Percentiles rank a stretch among this genome's conserved stretches.
These are phyloP conservation scores for Siniperca undulata DNA, from an alignment of 2,797 vertebrate species.

Conservation along the genomic window DNA sequence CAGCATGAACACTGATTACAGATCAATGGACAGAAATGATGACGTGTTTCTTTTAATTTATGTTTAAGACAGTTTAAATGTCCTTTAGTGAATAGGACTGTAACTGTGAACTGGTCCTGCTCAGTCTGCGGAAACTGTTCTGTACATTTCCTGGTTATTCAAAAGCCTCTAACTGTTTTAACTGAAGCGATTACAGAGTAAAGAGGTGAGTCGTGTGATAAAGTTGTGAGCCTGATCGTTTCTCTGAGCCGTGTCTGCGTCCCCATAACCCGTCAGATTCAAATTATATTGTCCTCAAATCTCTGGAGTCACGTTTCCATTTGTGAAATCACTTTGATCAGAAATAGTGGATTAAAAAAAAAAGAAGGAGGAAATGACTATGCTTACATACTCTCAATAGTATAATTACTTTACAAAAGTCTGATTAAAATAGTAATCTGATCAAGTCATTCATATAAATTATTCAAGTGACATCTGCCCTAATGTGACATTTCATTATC, in stretches of 20 bases:
- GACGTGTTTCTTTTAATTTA: too few species aligned
- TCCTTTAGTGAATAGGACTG: neutral
- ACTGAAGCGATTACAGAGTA: neutral
- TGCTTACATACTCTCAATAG: neutral
- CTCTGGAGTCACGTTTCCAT: neutral
- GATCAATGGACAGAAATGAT: too few species aligned
- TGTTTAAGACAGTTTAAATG: neutral
- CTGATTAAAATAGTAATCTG: too few species aligned
- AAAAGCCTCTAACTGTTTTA: neutral
- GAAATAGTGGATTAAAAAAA: neutral
- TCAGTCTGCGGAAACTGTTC: too few species aligned
- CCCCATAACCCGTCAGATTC: neutral
- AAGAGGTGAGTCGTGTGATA: neutral
- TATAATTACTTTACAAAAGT: neutral
- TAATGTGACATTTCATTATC: neutral
- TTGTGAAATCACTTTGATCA: neutral
- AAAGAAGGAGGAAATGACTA: neutral
- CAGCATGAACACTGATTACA: neutral
- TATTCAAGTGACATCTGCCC: neutral
- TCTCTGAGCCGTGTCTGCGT: neutral
- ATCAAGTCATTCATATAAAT: too few species aligned
- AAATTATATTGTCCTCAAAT: neutral
- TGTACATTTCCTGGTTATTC: neutral
- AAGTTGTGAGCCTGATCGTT: neutral
- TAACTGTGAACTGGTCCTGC: neutral